Base-by-base conservation (phyloP, 1,140 invertebrate species). In the Bombus haemorrhoidalis region DNA sequence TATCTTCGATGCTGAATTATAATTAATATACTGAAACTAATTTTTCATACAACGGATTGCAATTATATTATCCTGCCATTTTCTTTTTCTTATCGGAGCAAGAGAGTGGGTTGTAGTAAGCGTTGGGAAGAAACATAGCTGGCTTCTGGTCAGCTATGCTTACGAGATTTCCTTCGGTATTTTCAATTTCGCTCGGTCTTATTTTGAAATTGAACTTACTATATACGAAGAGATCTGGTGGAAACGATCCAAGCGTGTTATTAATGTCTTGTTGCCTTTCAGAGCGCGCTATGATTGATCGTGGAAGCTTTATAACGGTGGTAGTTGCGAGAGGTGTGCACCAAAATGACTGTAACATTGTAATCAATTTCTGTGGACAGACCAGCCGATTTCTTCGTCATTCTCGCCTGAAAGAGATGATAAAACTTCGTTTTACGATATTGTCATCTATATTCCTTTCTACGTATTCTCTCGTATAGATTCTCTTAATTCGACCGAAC, bases 161-260 rank as follows among this genome's bases (percentile, higher is more conserved):
- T 3, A 12, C 34, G 10, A 71, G 10, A 71, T 28, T 39, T 10
- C 37, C 28, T 15, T 32, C 2, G 71, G 71, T 73, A 73, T 73
- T 73, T 43, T 47, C 71, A 73, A 73, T 73, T 73, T n/a, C 41
- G 13, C 28, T 32, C 41, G 71, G 41, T 73, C 71, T 73, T 73
- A 73, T 73, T 47, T 73, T 73, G 71, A 73, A 73, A 47, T 73
- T 73, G 71, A 22, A 47, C 39, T 72, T 72, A 34, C 32, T 25
- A n/a, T 43, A 43, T 43, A 72, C 39, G 39, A 32, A 10, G 10
- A n/a, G 71, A 72, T 32, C 41, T 9, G 15, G 71, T 73, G 71
- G 71, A 73, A 73, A 47, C 43, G 71, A 18, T 73, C 71, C n/a
- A 73, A 73, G 41, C n/a, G n/a, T 47, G 71, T 73, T 73, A 32